A percentile compares a stretch with the other conserved stretches of the same genome.
These are phyloP conservation scores for Leptinotarsa rubiginosa DNA, from an alignment of 2,888 invertebrate species.

Conservation along the genomic window DNA sequence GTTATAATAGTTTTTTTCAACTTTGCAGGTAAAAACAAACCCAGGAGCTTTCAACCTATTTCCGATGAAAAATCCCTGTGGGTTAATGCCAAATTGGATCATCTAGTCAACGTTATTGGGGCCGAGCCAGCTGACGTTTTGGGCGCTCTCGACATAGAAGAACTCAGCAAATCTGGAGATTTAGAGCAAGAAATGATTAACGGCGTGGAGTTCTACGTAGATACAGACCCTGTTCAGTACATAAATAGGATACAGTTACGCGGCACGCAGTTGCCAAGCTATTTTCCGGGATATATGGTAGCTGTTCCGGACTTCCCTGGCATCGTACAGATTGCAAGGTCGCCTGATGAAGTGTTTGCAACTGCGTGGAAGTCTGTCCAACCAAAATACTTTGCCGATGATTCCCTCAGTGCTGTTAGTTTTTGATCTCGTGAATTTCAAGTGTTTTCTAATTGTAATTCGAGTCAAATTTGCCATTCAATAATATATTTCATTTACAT, in stretches of 20 bases:
- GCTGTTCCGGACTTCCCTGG: slow-evolving; percentile 61
- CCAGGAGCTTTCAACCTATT: slow-evolving; percentile 49
- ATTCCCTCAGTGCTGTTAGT: slow-evolving; percentile 45
- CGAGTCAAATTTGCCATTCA: not conserved
- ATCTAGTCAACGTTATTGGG: slow-evolving; percentile 54
- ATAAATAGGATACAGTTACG: slow-evolving; percentile 61
- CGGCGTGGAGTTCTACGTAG: slow-evolving; percentile 61
- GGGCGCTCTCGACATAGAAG: slow-evolving; percentile 48
- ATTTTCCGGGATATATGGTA: slow-evolving; percentile 63
- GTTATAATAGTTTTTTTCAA: not conserved
- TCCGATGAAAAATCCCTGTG: slow-evolving; percentile 56
- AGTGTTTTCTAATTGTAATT: slow-evolving; percentile 1
- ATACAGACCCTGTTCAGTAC: slow-evolving; percentile 59
- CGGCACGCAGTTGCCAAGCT: slow-evolving; percentile 60
- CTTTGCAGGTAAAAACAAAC: slow-evolving; percentile 35
- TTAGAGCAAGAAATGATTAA: slow-evolving; percentile 49
- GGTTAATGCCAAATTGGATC: slow-evolving; percentile 54
- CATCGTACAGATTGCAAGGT: slow-evolving; percentile 56
- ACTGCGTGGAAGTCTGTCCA: slow-evolving; percentile 62
- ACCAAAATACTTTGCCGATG: slow-evolving; percentile 61
- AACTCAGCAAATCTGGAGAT: slow-evolving; percentile 46
- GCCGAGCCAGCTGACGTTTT: slow-evolving; percentile 54
- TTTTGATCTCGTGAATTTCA: slow-evolving; percentile 23
- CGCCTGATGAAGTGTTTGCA: slow-evolving; percentile 59
- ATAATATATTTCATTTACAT: not conserved